These are phyloP conservation scores for Lasiurus cinereus DNA, from an alignment of 2,113 vertebrate species.

Conservation along the genomic window DNA sequence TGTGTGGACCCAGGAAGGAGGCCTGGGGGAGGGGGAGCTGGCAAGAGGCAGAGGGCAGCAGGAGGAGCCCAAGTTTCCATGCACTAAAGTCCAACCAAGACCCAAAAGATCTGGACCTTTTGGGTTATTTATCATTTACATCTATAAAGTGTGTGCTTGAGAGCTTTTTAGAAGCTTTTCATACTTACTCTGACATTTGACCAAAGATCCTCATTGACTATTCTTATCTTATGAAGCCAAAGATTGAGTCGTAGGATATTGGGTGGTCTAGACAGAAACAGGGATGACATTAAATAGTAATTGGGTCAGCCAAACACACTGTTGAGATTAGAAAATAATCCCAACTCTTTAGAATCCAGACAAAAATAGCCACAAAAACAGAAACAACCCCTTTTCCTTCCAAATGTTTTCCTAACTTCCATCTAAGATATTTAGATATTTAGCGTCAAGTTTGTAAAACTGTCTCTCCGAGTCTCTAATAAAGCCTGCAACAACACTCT, in stretches of 20 bases:
- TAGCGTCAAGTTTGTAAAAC: not conserved
- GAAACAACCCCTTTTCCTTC: not conserved
- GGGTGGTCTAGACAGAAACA: not conserved
- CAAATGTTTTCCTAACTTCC: not conserved
- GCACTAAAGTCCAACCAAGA: not conserved
- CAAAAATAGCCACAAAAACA: not conserved
- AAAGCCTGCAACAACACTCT: not conserved
- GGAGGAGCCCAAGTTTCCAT: not conserved
- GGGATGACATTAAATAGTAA: not conserved
- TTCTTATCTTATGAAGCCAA: constrained; percentile 15
- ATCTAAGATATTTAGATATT: not conserved
- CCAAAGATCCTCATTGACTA: not conserved
- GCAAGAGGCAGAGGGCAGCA: not conserved
- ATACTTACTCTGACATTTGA: not conserved
- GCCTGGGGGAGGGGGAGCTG: not conserved
- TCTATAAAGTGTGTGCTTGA: not conserved
- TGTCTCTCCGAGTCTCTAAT: not conserved
- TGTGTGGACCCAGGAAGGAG: not conserved
- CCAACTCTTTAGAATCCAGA: not conserved
- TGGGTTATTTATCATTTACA: not conserved
- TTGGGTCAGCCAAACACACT: not conserved
- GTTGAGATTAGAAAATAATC: not conserved
- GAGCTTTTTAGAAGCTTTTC: not conserved
- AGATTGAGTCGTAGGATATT: not conserved
- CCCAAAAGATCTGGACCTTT: not conserved